These are phyloP conservation scores for Lithophane leautieri DNA, from an alignment of 2,888 invertebrate species.

Conservation along the genomic window DNA sequence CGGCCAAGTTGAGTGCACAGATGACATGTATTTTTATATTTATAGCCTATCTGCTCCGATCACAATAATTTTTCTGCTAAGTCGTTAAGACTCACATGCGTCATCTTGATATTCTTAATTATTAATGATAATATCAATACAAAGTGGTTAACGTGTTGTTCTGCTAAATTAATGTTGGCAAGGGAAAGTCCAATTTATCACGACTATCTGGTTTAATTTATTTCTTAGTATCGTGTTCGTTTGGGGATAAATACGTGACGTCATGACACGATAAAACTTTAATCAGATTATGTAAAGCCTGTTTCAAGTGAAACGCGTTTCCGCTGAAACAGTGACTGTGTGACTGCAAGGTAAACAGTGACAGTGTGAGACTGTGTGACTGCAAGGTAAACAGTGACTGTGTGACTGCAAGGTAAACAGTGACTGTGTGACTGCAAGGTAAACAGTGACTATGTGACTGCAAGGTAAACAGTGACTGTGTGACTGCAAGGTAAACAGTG, in stretches of 20 bases:
- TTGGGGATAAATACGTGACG: slow-evolving; percentile 34
- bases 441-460: too few species aligned
- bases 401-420: too few species aligned
- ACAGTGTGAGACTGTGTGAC: too few species aligned
- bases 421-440: too few species aligned
- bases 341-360: too few species aligned
- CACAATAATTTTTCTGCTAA: neutral
- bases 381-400: too few species aligned
- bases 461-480: too few species aligned
- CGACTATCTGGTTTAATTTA: neutral
- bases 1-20: slow-evolving; percentile 20
- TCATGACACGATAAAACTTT: slow-evolving; percentile 41
- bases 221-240: slow-evolving; percentile 46
- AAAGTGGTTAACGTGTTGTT: neutral
- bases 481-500: too few species aligned
- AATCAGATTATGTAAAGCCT: slow-evolving; percentile 43
- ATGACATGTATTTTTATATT: neutral
- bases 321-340: slow-evolving; percentile 16
- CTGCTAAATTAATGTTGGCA: neutral
- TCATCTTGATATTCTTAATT: slow-evolving; percentile 14
- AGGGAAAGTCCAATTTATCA: slow-evolving; percentile 24
- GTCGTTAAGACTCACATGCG: slow-evolving; percentile 2
- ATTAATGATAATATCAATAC: slow-evolving; percentile 2
- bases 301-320: slow-evolving; percentile 23
- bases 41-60: slow-evolving; percentile 2